Base-by-base conservation (phyloP, 2,113 vertebrate species). In the Sylvia atricapilla region DNA sequence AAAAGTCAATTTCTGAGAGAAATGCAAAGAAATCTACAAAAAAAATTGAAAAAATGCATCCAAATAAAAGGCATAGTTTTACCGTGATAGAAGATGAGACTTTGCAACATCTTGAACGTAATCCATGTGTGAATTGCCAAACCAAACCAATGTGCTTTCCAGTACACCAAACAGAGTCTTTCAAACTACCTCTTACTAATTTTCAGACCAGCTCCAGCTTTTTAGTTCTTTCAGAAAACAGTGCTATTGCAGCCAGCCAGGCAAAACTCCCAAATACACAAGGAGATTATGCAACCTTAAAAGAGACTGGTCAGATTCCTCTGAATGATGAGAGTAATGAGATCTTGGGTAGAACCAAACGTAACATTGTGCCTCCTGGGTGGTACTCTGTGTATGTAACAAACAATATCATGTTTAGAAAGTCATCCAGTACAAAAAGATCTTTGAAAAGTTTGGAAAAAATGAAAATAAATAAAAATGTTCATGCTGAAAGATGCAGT, bases 321-420 rank as follows among this genome's bases (percentile, higher is more conserved):
- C 86, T 88, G 67, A 96, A 94, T 90, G 60, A 91, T 60, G 93
- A 96, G 87, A 95, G 70, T 30, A 96, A 93, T 37, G 95, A 94
- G 83, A 88, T 91, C 49, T 59, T 95, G 79, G 95, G 95, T 84
- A 98, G 98, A 97, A 98, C 97, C 30, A 98, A 98, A 94, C 97
- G 98, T 95, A 98, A 97, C 73, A 98, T 99, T 94, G 98, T 99
- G n/a, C 98, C 98, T 58, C 99, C 99, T 70, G 98, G 98, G 15
- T 98, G 98, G 95, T 99, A 98, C 83, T 99, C 99, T 53, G 98
- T 99, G 28, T 99, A 99, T 84, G 98, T 99, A 60, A 99, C 98
- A 35, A 98, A 99, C 93, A 98, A 99, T 52, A 97, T 98, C 84
- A 97, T 98, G 84, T 97, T 98, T 64, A 98, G 97, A 87, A 98